Base-by-base conservation (phyloP, 2,113 vertebrate species). In the Taxidea taxus region DNA sequence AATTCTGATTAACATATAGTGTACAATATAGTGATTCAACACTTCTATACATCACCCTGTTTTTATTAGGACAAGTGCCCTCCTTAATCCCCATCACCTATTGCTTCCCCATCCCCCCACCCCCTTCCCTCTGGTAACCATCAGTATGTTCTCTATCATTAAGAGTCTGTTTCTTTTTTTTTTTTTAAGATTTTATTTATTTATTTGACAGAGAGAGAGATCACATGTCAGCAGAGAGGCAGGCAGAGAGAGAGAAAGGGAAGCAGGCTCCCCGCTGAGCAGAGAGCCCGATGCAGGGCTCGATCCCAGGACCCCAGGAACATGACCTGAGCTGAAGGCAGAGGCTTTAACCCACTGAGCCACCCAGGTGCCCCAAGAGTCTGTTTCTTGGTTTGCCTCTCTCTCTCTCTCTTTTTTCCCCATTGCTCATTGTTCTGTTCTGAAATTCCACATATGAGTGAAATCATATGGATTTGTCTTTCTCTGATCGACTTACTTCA, bases 1-100 rank as follows among this genome's bases (percentile, higher is more conserved):
- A 75, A 29, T 75, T 44, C 25, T 39, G 42, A 12, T 75, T 44
- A 25, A 13, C 39, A 15, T 27, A 27, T 37, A 47, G 42, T 75
- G 42, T 47, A 75, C 72, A 47, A 31, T 16, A 16, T 47, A 75
- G 42, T 75, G 72, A 29, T 47, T 31, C 72, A 31, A 29, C 42
- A 47, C 25, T 16, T 75, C 72, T 0, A 0, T 47, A 47, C 7
- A 16, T 8, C 2, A 1, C 42, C 42, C 27, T 2, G 7, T 47
- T 27, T 4, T 47, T 2, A 44, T 47, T 42, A 44, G 23, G 6
- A 29, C 42, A 16, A 47, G 72, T 47, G 39, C 42, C 4, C 72
- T 29, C 25, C 25, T 75, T 75, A 14, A 75, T 47, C 42, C 72
- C 14, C 14, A 16, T 18, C 42, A 5, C 42, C 25, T 75, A 13